A percentile compares a stretch with the other conserved stretches of the same genome.
Conservation (phyloP, 2,797 vertebrate genomes). For the Graptemys geographica region DNA sequence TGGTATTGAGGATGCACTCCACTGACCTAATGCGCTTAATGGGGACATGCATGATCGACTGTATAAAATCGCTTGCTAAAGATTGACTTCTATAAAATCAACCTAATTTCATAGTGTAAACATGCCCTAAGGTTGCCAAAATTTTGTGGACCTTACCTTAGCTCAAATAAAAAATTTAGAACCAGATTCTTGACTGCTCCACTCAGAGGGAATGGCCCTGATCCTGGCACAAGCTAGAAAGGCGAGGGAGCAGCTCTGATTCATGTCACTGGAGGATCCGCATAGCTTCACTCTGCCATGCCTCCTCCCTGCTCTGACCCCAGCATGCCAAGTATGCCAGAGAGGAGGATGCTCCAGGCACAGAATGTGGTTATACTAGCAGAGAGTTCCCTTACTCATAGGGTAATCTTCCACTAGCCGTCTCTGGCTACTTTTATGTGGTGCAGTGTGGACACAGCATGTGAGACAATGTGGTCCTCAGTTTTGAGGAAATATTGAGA, state of each 20-base stretch:
- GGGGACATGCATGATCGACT: too few relatives aligned
- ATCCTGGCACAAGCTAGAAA: rapidly evolving
- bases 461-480: neutral
- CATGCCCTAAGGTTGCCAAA: neutral
- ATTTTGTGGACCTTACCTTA: neutral
- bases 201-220: neutral
- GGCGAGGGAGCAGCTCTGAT: rapidly evolving
- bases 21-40: too few relatives aligned
- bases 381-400: rapidly evolving
- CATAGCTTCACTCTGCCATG: neutral
- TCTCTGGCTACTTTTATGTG: neutral
- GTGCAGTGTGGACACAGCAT: rapidly evolving
- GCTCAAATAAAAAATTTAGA: neutral
- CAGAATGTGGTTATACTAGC: neutral
- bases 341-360: neutral
- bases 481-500: neutral
- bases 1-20: too few relatives aligned
- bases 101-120: too few relatives aligned
- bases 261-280: neutral
- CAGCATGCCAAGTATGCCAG: neutral
- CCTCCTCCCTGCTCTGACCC: rapidly evolving
- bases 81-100: too few relatives aligned
- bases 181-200: neutral
- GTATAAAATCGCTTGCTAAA: too few relatives aligned
- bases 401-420: neutral